Base-by-base conservation (phyloP, 2,888 invertebrate genomes). In the Entomobrya multifasciata region DNA sequence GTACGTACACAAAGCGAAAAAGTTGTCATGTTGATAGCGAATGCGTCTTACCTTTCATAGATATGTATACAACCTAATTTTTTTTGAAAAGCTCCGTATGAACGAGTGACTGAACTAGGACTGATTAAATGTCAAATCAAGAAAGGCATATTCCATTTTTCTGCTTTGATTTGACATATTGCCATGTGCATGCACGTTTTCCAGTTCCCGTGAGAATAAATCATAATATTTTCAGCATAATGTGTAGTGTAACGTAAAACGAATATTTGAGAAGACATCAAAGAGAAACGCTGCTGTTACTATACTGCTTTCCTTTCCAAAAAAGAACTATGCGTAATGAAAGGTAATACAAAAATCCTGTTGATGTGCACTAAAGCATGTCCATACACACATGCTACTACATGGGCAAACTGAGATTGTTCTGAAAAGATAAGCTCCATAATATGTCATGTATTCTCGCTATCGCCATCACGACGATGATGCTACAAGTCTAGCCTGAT, bases 101-200 rank as follows among this genome's bases (percentile, higher is more conserved):
- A 62, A 20, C 27, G 52, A 47, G 15, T 70, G 70, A 25, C 10
- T 52, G 72, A 52, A 8, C 20, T 72, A 30, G 6, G n/a, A 30
- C 65, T 79, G 79, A 79, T 79, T 65, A 79, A 79, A 79, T 79
- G 79, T 65, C 79, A 79, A 65, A 79, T 65, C 25, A 67, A 44
- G 62, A 65, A 6, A 79, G 65, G 47, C 52, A 79, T 49, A 55
- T 79, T 52, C 55, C 62, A 78, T 78, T 57, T 77, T 62, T 62
- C 15, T 5, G 6, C 62, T 67, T 67, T 67, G 79, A 65, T 65
- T 65, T 79, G 65, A 27, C 67, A 67, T 67, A 67, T 41, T 22
- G 41, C 67, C 49, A 79, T 65, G 57, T 25, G 22, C 57, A 77
- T 13, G 27, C 22, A 57, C 36, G 65, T 30, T 79, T 67, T 79